A percentile compares a stretch with the other conserved stretches of the same genome.
Evolutionary conservation across 2,113 vertebrate genomes (phyloP).

Genomic region (Uria aalge): DNA sequence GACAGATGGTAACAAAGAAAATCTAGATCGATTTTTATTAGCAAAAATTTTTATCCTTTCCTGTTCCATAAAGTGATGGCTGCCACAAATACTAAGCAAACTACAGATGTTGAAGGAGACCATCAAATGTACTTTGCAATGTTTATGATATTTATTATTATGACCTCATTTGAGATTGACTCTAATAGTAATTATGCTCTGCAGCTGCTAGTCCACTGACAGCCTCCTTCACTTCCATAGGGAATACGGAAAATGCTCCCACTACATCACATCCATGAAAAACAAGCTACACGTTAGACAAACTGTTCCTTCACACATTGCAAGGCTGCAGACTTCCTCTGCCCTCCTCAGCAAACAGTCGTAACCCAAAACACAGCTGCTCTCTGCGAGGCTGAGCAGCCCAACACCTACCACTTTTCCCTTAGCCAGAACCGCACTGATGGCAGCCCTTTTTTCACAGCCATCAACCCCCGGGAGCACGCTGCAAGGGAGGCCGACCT

Average conservation of each 20-base stretch:
- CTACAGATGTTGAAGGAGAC: background rate
- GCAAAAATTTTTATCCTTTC: background rate
- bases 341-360: background rate
- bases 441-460: background rate
- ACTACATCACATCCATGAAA: background rate
- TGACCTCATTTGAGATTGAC: constrained; percentile 23
- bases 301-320: background rate
- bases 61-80: background rate
- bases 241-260: background rate
- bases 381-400: background rate
- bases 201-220: background rate
- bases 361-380: background rate
- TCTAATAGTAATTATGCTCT: background rate
- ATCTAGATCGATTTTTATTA: background rate
- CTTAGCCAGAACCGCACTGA: accelerated
- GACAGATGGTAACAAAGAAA: background rate
- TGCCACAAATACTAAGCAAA: background rate
- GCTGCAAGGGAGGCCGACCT: background rate
- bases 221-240: background rate
- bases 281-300: background rate
- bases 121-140: background rate
- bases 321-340: background rate
- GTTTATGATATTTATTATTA: constrained; percentile 18
- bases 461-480: accelerated
- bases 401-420: background rate